Percentiles rank a stretch among this genome's conserved stretches.
Conservation (phyloP, 2,888 invertebrate genomes). For the Dendrolimus pini region DNA sequence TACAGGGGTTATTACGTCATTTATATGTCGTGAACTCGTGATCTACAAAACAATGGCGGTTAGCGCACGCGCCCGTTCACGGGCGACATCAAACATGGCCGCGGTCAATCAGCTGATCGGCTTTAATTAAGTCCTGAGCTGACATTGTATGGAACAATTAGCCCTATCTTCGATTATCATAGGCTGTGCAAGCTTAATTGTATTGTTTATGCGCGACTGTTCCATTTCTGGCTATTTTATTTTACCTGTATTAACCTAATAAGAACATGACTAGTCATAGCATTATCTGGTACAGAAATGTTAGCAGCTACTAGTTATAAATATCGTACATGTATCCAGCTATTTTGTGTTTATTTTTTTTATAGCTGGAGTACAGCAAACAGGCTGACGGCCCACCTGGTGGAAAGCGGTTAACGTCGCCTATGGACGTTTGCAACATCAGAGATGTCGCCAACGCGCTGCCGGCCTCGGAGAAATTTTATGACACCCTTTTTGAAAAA, state of each 20-base stretch:
- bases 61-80: conserved; percentile 11
- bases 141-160: conserved; percentile 38
- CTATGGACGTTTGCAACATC: no score
- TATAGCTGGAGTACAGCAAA: no score
- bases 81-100: conserved; percentile 24
- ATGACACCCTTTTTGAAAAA: no score
- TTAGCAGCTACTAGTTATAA: no score
- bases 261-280: no score
- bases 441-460: no score
- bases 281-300: no score
- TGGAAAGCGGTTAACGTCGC: no score
- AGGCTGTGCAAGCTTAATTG: neutral
- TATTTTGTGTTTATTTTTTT: no score
- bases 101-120: conserved; percentile 20
- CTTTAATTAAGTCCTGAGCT: conserved; percentile 33
- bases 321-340: no score
- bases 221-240: neutral
- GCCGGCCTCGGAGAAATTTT: no score
- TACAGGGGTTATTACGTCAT: conserved; percentile 10
- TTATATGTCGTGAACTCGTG: conserved; percentile 26
- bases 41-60: conserved; percentile 31
- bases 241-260: neutral
- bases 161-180: neutral
- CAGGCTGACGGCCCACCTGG: no score
- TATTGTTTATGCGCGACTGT: neutral